These are phyloP conservation scores for Onychostoma macrolepis DNA, from an alignment of 2,113 vertebrate genomes.

Conservation along the genomic window DNA sequence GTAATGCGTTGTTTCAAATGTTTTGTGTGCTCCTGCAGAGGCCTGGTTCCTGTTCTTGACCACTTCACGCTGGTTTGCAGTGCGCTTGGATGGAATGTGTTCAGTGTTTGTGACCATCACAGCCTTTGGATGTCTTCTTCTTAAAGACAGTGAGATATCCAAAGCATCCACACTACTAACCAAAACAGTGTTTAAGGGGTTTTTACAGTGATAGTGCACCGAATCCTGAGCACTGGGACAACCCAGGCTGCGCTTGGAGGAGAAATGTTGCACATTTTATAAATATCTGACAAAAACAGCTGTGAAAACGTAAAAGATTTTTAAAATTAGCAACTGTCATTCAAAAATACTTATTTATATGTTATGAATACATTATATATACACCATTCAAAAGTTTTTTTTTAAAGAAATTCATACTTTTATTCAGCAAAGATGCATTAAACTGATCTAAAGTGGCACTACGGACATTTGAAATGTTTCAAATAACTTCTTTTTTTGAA, in stretches of 20 bases:
- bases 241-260: background rate
- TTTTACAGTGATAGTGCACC: background rate
- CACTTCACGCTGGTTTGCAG: conserved; percentile 93
- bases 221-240: background rate
- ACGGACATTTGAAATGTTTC: too few relatives aligned
- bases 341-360: background rate
- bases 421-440: background rate
- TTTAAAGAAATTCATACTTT: background rate
- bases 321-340: background rate
- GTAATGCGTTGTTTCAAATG: background rate
- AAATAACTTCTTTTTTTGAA: too few relatives aligned
- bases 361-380: background rate
- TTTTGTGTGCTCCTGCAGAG: conserved; percentile 71
- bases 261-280: background rate
- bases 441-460: too few relatives aligned
- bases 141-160: conserved; percentile 81
- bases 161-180: background rate
- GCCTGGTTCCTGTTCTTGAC: conserved; percentile 96
- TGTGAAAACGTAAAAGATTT: background rate
- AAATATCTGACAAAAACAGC: background rate
- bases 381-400: background rate
- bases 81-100: conserved; percentile 94
- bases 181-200: background rate
- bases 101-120: conserved; percentile 86
- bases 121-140: conserved; percentile 86